phyloP scores from a whole-genome alignment of 2,888 invertebrate genomes.

The Limnephilus lunatus region DNA sequence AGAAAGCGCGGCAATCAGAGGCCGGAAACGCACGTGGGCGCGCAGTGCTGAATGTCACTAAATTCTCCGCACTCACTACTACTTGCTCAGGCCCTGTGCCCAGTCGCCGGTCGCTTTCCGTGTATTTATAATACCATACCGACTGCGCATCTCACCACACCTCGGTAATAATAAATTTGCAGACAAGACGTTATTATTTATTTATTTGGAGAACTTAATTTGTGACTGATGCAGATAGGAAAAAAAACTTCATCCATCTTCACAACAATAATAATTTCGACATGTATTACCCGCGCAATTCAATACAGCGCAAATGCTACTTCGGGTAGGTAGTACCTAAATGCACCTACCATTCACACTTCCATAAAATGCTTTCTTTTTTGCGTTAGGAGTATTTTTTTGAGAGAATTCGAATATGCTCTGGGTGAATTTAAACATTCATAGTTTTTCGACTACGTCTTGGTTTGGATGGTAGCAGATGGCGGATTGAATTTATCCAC shows the following conservation, averaged over 20 bases:
- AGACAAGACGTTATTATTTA: too few relatives aligned
- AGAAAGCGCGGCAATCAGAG: constrained; percentile 24
- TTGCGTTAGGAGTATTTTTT: background rate
- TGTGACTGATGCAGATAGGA: too few relatives aligned
- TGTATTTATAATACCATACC: background rate
- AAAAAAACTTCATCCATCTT: too few relatives aligned
- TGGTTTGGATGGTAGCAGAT: constrained; percentile 23
- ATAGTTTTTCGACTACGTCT: background rate
- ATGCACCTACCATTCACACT: too few relatives aligned
- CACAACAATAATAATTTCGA: background rate
- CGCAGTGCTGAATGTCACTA: constrained; percentile 12
- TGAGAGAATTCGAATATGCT: background rate
- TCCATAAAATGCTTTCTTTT: too few relatives aligned
- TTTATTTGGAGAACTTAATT: too few relatives aligned
- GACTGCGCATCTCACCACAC: background rate
- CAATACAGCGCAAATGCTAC: background rate
- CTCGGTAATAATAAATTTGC: background rate
- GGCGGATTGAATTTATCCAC: constrained; percentile 30
- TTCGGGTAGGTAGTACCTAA: background rate
- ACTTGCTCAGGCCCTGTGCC: background rate
- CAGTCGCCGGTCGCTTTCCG: background rate
- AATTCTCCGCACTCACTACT: constrained; percentile 1
- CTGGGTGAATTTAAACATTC: background rate
- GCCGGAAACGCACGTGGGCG: constrained; percentile 52
- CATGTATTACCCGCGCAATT: background rate